Conservation (phyloP, 2,113 vertebrate genomes). For the Cheirogaleus medius region DNA sequence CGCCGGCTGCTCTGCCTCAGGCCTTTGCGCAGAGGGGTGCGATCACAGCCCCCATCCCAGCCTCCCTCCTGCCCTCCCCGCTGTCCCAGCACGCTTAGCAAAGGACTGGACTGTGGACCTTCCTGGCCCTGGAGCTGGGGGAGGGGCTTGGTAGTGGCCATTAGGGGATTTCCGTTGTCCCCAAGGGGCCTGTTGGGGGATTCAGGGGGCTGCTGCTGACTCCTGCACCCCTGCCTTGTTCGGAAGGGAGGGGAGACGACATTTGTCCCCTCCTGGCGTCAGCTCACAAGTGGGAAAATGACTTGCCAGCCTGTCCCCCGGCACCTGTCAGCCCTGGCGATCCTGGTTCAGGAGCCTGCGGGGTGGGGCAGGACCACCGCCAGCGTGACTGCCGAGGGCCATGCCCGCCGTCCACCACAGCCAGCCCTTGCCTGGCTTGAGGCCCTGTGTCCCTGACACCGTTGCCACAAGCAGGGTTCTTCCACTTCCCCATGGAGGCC, state of each 20-base stretch:
- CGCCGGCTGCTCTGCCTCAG: neutral
- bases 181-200: neutral
- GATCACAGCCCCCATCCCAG: accelerated
- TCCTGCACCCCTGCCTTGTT: neutral
- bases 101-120: slow-evolving; percentile 58
- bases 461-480: accelerated
- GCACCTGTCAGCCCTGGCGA: accelerated
- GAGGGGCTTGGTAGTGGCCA: slow-evolving; percentile 79
- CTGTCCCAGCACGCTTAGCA: slow-evolving; percentile 48
- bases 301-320: accelerated
- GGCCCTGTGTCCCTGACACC: accelerated
- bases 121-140: slow-evolving; percentile 51
- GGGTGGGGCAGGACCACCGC: accelerated
- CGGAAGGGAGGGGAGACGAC: accelerated
- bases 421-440: accelerated
- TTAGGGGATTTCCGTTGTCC: slow-evolving; percentile 78
- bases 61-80: too few species aligned
- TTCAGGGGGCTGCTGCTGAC: too few species aligned
- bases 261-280: accelerated
- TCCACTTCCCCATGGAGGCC: neutral
- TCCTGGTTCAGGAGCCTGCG: accelerated
- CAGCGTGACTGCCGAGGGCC: neutral
- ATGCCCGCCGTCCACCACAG: accelerated
- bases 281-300: neutral
- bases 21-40: neutral